Evolutionary conservation across 1,140 invertebrate species (phyloP), one percentile per base, ranked within the genome.

Genomic region (Eupeodes corollae): DNA sequence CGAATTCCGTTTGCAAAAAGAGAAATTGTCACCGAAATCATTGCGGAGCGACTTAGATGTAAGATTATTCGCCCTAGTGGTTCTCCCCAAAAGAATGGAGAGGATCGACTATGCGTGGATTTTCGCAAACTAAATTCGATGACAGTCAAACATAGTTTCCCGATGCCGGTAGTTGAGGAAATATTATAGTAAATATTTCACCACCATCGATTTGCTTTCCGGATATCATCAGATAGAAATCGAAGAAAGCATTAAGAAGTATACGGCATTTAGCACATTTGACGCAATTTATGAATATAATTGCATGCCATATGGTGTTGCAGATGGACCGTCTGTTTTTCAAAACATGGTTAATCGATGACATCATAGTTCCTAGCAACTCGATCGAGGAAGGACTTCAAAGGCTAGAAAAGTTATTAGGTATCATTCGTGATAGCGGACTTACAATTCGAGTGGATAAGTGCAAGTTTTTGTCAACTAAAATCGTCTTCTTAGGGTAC

Each of bases 161-260:
- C n/a, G n/a, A n/a, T n/a, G n/a, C n/a, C n/a, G n/a, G n/a, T n/a
- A n/a, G n/a, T n/a, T n/a, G n/a, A n/a, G n/a, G n/a, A n/a, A n/a
- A n/a, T n/a, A n/a, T n/a, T n/a, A n/a, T n/a, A 40, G 54, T 12
- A 51, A 50, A n/a, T 65, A 52, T 41, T 73, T 73, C 47, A 57
- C 59, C 2, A 57, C 61, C 0, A 45, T 75, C 2, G 71, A n/a
- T n/a, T n/a, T n/a, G n/a, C n/a, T n/a, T n/a, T n/a, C n/a, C n/a
- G n/a, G n/a, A n/a, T n/a, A n/a, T 75, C 71, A 70, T 63, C 74
- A 79, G 56, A 63, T 78, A n/a, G 32, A 49, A 48, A 55, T 75
- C 6, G 55, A 58, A 6, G 42, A 52, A 39, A 44, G 53, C 5
- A 59, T 70, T 50, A 56, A 50, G 26, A 44, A 59, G 1, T 74